A percentile compares a stretch with the other conserved stretches of the same genome.
Evolutionary conservation across 2,888 invertebrate genomes (phyloP).

Genomic region (Eubasilissa splendida): DNA sequence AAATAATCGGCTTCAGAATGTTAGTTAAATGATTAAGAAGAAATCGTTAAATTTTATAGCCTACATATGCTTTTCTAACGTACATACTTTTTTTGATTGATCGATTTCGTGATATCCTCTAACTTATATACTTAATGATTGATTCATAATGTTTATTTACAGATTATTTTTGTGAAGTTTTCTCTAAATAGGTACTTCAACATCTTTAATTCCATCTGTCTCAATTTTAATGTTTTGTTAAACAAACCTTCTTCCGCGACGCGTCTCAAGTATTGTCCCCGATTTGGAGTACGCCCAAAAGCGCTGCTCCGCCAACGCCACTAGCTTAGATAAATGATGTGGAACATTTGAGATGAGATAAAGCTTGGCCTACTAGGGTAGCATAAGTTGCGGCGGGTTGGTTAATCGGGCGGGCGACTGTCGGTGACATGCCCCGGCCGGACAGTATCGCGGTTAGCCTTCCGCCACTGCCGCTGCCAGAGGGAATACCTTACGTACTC

Average conservation of each 20-base stretch:
- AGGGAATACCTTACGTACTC: constrained; percentile 34
- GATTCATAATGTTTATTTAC: too few relatives aligned
- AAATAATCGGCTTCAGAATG: too few relatives aligned
- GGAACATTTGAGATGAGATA: constrained; percentile 41
- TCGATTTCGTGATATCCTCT: too few relatives aligned
- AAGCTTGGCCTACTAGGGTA: constrained; percentile 37
- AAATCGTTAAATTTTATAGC: too few relatives aligned
- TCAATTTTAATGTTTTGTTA: background rate
- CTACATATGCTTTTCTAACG: too few relatives aligned
- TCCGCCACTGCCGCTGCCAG: background rate
- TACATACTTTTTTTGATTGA: too few relatives aligned
- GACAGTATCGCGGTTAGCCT: constrained; percentile 35
- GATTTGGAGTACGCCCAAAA: constrained; percentile 28
- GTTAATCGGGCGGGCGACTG: constrained; percentile 39
- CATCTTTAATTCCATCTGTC: too few relatives aligned
- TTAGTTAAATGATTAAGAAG: too few relatives aligned
- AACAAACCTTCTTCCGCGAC: background rate
- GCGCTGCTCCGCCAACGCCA: constrained; percentile 14
- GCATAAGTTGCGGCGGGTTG: constrained; percentile 33
- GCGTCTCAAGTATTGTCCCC: background rate
- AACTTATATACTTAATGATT: too few relatives aligned
- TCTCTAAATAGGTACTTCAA: too few relatives aligned
- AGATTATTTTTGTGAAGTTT: too few relatives aligned
- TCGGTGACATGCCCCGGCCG: constrained; percentile 32
- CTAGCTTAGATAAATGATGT: constrained; percentile 35